Evolutionary conservation across 2,888 invertebrate genomes (phyloP), one percentile per base, ranked within the genome.

Genomic region (Yponomeuta evonymella): DNA sequence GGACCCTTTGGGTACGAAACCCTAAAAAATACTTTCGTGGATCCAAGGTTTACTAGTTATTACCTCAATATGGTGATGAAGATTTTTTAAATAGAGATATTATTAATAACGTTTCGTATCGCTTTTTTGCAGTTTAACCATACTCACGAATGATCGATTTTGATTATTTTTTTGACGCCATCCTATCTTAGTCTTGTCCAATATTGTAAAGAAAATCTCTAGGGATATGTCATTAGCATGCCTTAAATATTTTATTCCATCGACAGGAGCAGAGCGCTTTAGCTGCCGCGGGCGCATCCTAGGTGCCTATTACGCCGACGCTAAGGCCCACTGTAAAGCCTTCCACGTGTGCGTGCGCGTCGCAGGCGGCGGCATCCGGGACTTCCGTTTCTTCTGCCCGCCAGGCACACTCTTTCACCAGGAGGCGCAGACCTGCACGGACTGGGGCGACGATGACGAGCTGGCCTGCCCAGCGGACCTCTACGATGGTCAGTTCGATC

Each of bases 331-430:
- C 82, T 97, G 97, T 87, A 97, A 97, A 84, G 96, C 97, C 90
- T 97, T 97, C 89, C 97, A 97, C 84, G 96, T 97, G 73, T 97
- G 97, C 84, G 97, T 97, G 75, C 95, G 96, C 81, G 95, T 96
- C 64, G 95, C 96, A 62, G 97, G 97, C 76, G 94, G 95, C 69
- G 95, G 95, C 79, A 93, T 96, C 73, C 94, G 96, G 84, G 96
- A 96, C 90, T 96, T 95, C 93, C 94, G 70, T 81, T 97, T 97
- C 92, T 94, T 97, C 83, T 97, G 97, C 82, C 97, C 97, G 62
- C 97, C 97, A 78, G 96, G 96, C 76, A 97, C 97, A 2, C 95
- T 97, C 75, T 98, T 98, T 90, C 97, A 98, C 87, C 97, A 97
- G 84, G 97, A 97, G 84, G 96, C 97, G 72, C 97, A 97, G 89